These are phyloP conservation scores for Pheosia gnoma DNA, from an alignment of 2,888 invertebrate genomes.

Conservation along the genomic window DNA sequence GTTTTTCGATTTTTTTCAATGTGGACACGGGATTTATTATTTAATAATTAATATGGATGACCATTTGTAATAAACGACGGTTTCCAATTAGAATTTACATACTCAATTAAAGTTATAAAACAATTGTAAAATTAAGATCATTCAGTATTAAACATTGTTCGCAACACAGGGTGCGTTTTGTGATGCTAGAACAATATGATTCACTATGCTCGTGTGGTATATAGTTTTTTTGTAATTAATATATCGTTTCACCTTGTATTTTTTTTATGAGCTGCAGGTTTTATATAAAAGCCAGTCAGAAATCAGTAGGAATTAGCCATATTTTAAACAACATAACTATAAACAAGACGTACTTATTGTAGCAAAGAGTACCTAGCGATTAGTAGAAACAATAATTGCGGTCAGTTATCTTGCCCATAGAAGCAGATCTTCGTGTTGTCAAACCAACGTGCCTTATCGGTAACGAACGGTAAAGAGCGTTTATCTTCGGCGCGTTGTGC, in stretches of 20 bases:
- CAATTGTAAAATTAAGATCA: conserved; percentile 33
- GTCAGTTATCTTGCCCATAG: neutral
- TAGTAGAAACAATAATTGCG: neutral
- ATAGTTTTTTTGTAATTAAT: too few species aligned
- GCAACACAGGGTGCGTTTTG: too few species aligned
- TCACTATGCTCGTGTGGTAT: neutral
- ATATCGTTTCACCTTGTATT: too few species aligned
- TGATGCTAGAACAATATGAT: conserved; percentile 3
- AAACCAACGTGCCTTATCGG: neutral
- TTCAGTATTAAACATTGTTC: conserved; percentile 14
- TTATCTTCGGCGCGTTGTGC: conserved; percentile 23
- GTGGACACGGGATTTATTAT: conserved; percentile 38
- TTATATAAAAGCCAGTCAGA: too few species aligned
- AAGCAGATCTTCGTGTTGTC: neutral
- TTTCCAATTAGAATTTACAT: conserved; percentile 55
- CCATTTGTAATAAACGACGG: conserved; percentile 64
- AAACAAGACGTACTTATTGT: too few species aligned
- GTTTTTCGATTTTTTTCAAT: conserved; percentile 57
- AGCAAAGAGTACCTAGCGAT: too few species aligned
- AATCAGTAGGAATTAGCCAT: too few species aligned
- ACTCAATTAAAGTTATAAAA: conserved; percentile 41
- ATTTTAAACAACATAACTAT: too few species aligned
- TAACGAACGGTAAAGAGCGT: neutral
- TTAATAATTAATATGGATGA: conserved; percentile 69
- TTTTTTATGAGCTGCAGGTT: too few species aligned